These are phyloP conservation scores for Cryptoprocta ferox DNA, from an alignment of 2,797 vertebrate species.

Conservation along the genomic window DNA sequence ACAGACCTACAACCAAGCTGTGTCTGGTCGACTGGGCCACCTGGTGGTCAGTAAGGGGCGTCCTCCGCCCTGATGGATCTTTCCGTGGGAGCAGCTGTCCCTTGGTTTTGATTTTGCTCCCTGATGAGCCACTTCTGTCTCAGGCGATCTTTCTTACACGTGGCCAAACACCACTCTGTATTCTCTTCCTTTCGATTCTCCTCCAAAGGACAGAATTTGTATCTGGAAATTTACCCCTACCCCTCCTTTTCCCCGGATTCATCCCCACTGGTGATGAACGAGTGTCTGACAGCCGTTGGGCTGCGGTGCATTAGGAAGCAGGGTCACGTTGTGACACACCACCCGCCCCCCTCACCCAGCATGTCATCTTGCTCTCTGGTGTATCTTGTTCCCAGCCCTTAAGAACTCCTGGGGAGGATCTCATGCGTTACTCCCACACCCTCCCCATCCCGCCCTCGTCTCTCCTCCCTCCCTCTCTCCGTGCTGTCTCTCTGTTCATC, in stretches of 20 bases:
- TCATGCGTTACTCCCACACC: not conserved
- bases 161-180: not conserved
- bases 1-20: slow-evolving; percentile 36
- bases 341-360: not conserved
- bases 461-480: not conserved
- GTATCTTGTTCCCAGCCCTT: not conserved
- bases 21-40: not conserved
- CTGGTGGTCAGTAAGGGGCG: not conserved
- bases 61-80: not conserved
- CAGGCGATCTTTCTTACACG: not conserved
- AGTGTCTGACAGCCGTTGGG: not conserved
- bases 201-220: not conserved
- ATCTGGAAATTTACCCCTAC: not conserved
- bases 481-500: not conserved
- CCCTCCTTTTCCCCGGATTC: not conserved
- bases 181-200: not conserved
- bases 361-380: not conserved
- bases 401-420: not conserved
- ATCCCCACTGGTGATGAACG: not conserved
- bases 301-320: not conserved
- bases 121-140: not conserved
- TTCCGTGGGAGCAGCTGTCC: not conserved
- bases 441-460: no score
- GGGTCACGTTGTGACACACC: not conserved
- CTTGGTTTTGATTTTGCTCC: not conserved